phyloP scores from a whole-genome alignment of 2,113 vertebrate genomes.

The Chunga burmeisteri region DNA sequence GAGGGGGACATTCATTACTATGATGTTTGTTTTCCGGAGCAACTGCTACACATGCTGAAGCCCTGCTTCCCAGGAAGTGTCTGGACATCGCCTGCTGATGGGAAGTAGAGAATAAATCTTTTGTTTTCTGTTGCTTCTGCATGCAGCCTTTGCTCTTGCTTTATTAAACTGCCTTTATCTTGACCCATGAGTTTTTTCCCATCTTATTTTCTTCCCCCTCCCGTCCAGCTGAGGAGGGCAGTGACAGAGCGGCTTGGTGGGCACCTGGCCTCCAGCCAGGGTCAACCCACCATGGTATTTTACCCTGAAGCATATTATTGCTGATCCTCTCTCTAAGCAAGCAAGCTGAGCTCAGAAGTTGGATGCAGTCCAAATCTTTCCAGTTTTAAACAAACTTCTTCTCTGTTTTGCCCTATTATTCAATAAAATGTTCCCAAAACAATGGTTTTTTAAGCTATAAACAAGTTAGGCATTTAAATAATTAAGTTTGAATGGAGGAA shows the following conservation, averaged over 20 bases:
- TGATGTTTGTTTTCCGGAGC: neutral
- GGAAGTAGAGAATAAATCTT: too few relatives aligned
- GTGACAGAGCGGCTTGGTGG: neutral
- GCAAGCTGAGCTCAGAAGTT: constrained; percentile 12
- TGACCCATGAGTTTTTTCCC: too few relatives aligned
- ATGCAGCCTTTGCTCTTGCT: neutral
- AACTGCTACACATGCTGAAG: too few relatives aligned
- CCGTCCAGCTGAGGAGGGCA: neutral
- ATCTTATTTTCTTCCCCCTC: neutral
- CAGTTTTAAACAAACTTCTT: constrained; percentile 53
- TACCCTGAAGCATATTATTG: neutral
- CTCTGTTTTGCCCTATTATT: constrained; percentile 26
- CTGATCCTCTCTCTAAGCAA: neutral
- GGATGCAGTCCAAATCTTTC: constrained; percentile 35
- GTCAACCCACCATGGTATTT: neutral
- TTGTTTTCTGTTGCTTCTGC: too few relatives aligned
- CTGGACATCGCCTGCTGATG: too few relatives aligned
- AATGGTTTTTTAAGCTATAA: constrained; percentile 27
- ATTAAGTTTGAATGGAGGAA: constrained; percentile 19
- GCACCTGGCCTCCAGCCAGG: neutral
- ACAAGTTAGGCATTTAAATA: constrained; percentile 39
- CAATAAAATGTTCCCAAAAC: constrained; percentile 52
- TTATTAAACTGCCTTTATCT: neutral
- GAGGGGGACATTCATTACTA: neutral
- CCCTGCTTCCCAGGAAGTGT: too few relatives aligned